These are phyloP conservation scores for Otis tarda DNA, from an alignment of 2,113 vertebrate genomes.

Conservation along the genomic window DNA sequence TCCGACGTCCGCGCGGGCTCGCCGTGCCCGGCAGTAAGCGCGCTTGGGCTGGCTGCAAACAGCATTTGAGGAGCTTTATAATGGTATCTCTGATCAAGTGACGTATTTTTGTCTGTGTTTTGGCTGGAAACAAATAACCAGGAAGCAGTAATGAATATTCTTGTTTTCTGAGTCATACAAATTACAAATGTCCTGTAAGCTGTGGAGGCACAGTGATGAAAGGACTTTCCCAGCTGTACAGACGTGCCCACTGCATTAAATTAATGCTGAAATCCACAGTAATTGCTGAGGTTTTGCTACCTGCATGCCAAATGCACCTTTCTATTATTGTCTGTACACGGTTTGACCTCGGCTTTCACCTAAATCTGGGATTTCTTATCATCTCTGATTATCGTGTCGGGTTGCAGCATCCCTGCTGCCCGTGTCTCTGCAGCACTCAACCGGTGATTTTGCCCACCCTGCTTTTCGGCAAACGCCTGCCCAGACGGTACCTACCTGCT, in stretches of 20 bases:
- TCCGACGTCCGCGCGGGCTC: accelerated
- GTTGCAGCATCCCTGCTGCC: conserved; percentile 8
- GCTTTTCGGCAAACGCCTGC: not conserved
- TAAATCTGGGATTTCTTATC: conserved; percentile 4
- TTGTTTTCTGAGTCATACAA: not conserved
- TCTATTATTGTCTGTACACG: not conserved
- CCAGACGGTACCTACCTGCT: not conserved
- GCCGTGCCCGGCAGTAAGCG: not conserved
- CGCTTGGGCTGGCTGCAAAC: not conserved
- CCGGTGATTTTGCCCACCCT: not conserved
- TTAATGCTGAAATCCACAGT: not conserved
- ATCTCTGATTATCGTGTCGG: not conserved
- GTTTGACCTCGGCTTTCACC: not conserved
- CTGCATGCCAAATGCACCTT: conserved; percentile 21
- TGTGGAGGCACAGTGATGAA: not conserved
- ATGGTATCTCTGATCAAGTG: not conserved
- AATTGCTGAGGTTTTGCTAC: not conserved
- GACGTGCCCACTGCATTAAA: not conserved
- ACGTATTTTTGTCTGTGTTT: not conserved
- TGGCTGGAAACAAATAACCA: not conserved
- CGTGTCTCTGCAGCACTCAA: not conserved
- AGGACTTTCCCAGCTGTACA: not conserved
- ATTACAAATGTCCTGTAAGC: not conserved
- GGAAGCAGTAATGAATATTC: not conserved
- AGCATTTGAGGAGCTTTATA: not conserved